Conservation (phyloP, 2,888 invertebrate genomes). For the Epinotia ramella region DNA sequence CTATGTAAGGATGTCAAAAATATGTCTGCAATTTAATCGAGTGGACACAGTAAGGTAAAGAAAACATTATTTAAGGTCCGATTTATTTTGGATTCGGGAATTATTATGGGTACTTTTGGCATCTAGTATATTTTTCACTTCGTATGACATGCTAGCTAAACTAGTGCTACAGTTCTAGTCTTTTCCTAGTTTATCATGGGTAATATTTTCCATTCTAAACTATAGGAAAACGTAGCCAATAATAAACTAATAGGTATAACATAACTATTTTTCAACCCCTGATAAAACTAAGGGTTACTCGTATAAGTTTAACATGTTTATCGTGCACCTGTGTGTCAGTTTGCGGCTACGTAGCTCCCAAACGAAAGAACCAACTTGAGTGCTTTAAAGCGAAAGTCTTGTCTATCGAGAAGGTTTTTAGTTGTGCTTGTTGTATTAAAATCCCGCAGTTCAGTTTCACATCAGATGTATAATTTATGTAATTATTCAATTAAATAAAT, state of each 20-base stretch:
- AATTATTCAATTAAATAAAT: conserved; percentile 54
- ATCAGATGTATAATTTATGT: too few relatives aligned
- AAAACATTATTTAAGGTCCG: conserved; percentile 17
- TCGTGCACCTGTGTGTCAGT: too few relatives aligned
- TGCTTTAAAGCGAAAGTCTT: too few relatives aligned
- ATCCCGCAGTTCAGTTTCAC: too few relatives aligned
- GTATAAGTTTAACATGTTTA: too few relatives aligned
- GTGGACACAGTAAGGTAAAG: background rate
- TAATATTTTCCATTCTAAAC: background rate
- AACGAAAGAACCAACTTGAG: too few relatives aligned
- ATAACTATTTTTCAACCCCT: background rate
- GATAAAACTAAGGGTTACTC: too few relatives aligned
- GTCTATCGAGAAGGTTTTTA: too few relatives aligned
- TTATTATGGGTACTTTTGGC: background rate
- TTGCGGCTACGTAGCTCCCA: too few relatives aligned
- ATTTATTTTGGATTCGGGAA: background rate
- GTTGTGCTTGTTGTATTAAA: too few relatives aligned
- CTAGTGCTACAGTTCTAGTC: background rate
- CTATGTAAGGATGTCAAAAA: conserved; percentile 18
- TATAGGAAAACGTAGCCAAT: background rate
- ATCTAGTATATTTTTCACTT: background rate
- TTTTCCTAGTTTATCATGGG: background rate
- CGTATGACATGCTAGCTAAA: background rate
- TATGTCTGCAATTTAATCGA: conserved; percentile 6
- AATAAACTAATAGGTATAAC: background rate